A percentile compares a stretch with the other conserved stretches of the same genome.
These are phyloP conservation scores for Oxytorus armatus DNA, from an alignment of 2,888 invertebrate genomes.

Conservation along the genomic window DNA sequence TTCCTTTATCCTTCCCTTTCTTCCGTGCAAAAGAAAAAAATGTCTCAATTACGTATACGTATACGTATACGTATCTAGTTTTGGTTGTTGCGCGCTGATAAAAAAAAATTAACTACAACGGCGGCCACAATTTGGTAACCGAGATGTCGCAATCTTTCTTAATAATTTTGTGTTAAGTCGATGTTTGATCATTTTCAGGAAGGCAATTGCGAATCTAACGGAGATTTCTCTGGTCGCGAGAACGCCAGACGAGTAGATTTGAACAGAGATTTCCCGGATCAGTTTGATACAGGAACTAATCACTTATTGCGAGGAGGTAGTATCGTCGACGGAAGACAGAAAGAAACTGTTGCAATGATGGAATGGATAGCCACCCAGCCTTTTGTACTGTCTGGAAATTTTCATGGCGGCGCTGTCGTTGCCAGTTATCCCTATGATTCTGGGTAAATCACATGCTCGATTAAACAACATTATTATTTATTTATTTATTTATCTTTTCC, in stretches of 20 bases:
- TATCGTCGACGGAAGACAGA: constrained; percentile 88
- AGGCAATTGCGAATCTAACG: constrained; percentile 91
- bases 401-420: constrained; percentile 98
- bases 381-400: constrained; percentile 96
- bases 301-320: constrained; percentile 84
- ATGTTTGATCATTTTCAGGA: constrained; percentile 86
- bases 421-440: constrained; percentile 99
- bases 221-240: constrained; percentile 89
- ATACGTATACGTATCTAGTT: too few species aligned
- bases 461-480: not conserved
- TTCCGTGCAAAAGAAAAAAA: too few species aligned
- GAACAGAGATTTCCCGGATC: constrained; percentile 97
- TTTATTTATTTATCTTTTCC: not conserved
- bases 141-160: not conserved
- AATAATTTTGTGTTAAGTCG: not conserved
- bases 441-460: constrained; percentile 85
- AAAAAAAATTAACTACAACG: too few species aligned
- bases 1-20: too few species aligned
- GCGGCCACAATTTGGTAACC: too few species aligned
- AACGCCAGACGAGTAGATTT: constrained; percentile 94
- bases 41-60: too few species aligned
- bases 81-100: too few species aligned
- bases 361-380: constrained; percentile 94
- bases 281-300: constrained; percentile 87
- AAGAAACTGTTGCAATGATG: constrained; percentile 95